A percentile compares a stretch with the other conserved stretches of the same genome.
phyloP scores from a whole-genome alignment of 30 jellyfish, hydroid and myxozoan genomes.

The Clytia hemisphaerica region DNA sequence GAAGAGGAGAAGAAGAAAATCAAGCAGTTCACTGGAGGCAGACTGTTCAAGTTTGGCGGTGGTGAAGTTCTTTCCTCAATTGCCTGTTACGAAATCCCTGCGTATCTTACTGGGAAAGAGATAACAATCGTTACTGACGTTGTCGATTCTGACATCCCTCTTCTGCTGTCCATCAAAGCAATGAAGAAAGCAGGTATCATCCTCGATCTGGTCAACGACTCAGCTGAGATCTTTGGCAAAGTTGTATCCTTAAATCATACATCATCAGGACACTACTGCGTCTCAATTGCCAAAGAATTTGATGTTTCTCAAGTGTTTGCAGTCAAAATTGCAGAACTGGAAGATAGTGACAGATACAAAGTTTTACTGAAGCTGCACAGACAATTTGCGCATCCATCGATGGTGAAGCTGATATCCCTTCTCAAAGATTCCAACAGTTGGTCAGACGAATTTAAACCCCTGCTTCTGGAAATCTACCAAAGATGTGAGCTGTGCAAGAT shows the following conservation, averaged over 20 bases:
- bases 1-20: neutral
- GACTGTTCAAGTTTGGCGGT: constrained; percentile 33
- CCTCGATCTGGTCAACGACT: constrained; percentile 22
- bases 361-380: too few relatives aligned
- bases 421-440: too few relatives aligned
- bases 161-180: constrained; percentile 9
- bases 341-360: too few relatives aligned
- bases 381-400: too few relatives aligned
- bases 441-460: too few relatives aligned
- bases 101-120: neutral
- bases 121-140: neutral
- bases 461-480: too few relatives aligned
- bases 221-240: constrained; percentile 25
- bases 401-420: too few relatives aligned
- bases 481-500: too few relatives aligned
- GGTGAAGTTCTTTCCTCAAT: constrained; percentile 1
- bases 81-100: neutral
- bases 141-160: constrained; percentile 27
- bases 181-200: constrained; percentile 21
- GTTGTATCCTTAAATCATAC: constrained; percentile 2
- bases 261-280: neutral
- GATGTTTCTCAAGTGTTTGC: too few relatives aligned
- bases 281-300: too few relatives aligned
- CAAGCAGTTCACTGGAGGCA: neutral
- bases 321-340: too few relatives aligned